These are phyloP conservation scores for Polypterus senegalus DNA, from an alignment of 2,113 vertebrate species.

Conservation along the genomic window DNA sequence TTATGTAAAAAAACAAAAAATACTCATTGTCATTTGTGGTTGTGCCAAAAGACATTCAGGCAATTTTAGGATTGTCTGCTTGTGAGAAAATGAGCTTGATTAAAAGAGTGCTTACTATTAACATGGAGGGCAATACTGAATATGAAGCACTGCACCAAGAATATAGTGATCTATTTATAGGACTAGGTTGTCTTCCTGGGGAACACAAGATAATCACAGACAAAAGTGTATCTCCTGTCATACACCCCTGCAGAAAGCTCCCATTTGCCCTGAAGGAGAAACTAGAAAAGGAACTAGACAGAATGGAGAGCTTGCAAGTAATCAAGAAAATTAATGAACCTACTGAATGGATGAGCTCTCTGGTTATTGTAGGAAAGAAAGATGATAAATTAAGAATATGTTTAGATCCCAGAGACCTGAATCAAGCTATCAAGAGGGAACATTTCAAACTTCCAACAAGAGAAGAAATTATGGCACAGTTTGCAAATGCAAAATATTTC, in stretches of 20 bases:
- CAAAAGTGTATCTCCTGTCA: too few relatives aligned
- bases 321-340: neutral
- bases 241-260: too few relatives aligned
- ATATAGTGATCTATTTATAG: too few relatives aligned
- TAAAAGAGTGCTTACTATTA: too few relatives aligned
- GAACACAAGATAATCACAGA: too few relatives aligned
- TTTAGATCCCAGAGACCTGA: neutral
- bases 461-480: neutral
- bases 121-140: too few relatives aligned
- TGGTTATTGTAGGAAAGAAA: neutral
- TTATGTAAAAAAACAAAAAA: neutral
- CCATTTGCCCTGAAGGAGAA: too few relatives aligned
- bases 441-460: neutral
- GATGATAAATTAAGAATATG: neutral
- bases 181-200: too few relatives aligned
- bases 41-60: constrained; percentile 10
- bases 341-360: neutral
- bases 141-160: too few relatives aligned
- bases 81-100: constrained; percentile 6
- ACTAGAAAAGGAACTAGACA: too few relatives aligned
- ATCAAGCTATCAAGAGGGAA: neutral
- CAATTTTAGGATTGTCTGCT: constrained; percentile 8
- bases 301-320: neutral
- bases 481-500: neutral
- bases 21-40: neutral